These are phyloP conservation scores for Hybos culiciformis DNA, from an alignment of 2,888 invertebrate species.

Conservation along the genomic window DNA sequence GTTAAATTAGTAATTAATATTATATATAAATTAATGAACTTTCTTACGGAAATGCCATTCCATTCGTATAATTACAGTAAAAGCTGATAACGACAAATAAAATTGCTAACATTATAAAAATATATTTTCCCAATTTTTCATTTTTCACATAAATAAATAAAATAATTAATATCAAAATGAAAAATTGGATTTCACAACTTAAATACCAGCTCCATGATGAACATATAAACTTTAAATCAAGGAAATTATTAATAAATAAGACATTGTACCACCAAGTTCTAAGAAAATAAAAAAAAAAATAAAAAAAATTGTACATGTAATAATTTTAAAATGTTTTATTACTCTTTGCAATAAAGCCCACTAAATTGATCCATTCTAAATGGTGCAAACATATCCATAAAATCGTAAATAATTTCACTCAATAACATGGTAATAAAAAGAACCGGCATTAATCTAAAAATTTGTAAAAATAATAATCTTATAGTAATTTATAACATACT, in stretches of 20 bases:
- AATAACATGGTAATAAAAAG: slow-evolving; percentile 22
- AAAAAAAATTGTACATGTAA: background rate
- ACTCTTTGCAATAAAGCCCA: slow-evolving; percentile 25
- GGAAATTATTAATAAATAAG: slow-evolving; percentile 22
- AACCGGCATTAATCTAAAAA: slow-evolving; percentile 24
- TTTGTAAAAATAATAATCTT: background rate
- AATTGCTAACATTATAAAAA: slow-evolving; percentile 17
- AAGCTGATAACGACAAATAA: slow-evolving; percentile 19
- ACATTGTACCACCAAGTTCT: slow-evolving; percentile 26
- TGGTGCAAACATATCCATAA: slow-evolving; percentile 23
- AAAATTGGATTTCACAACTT: slow-evolving; percentile 26
- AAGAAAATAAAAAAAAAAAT: slow-evolving; percentile 5
- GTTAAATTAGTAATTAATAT: background rate
- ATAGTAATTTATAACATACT: background rate
- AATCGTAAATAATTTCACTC: slow-evolving; percentile 20
- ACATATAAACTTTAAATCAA: slow-evolving; percentile 21
- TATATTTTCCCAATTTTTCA: slow-evolving; percentile 18
- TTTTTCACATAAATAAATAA: slow-evolving; percentile 22
- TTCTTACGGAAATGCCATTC: slow-evolving; percentile 26
- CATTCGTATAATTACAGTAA: slow-evolving; percentile 21
- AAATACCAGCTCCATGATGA: slow-evolving; percentile 27
- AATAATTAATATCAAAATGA: slow-evolving; percentile 19
- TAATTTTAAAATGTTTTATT: slow-evolving; percentile 12
- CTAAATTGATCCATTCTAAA: slow-evolving; percentile 22
- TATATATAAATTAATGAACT: background rate